Evolutionary conservation across 2,888 invertebrate genomes (phyloP).

Genomic region (Cantharis rufa): DNA sequence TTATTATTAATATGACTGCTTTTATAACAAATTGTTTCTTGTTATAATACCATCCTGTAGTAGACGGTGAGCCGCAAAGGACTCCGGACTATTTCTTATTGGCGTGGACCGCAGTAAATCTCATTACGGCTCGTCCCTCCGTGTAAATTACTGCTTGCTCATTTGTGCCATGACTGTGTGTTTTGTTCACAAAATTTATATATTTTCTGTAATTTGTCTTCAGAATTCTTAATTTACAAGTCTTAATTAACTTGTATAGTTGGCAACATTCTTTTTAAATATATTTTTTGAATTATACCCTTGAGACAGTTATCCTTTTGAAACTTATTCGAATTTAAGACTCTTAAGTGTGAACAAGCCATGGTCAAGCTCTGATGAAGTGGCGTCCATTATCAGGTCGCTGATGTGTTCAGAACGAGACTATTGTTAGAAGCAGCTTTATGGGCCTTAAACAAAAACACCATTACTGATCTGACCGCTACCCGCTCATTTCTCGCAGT

Average conservation of each 20-base stretch:
- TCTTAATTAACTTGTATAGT: not conserved
- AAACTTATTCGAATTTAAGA: not conserved
- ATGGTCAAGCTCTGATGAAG: conserved; percentile 42
- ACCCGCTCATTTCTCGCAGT: conserved; percentile 31
- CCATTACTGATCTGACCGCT: conserved; percentile 46
- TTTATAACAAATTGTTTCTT: conserved; percentile 26
- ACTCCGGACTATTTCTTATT: conserved; percentile 46
- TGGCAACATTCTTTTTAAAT: not conserved
- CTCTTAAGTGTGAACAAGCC: conserved; percentile 37
- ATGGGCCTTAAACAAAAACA: conserved; percentile 53
- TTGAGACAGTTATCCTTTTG: not conserved
- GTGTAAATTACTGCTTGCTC: conserved; percentile 48
- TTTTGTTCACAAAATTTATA: conserved; percentile 41
- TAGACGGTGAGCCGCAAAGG: conserved; percentile 35
- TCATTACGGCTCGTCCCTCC: conserved; percentile 49
- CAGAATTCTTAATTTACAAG: not conserved
- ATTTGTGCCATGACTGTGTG: conserved; percentile 46
- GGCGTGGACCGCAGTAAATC: conserved; percentile 48
- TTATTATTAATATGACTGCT: conserved; percentile 16
- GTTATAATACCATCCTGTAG: conserved; percentile 35
- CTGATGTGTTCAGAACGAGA: conserved; percentile 48
- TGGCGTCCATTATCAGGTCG: conserved; percentile 47
- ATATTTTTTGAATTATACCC: not conserved
- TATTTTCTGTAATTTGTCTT: not conserved
- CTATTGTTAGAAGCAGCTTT: conserved; percentile 48